Conservation (phyloP, 1,140 invertebrate species). For the Drosophila melanogaster region DNA sequence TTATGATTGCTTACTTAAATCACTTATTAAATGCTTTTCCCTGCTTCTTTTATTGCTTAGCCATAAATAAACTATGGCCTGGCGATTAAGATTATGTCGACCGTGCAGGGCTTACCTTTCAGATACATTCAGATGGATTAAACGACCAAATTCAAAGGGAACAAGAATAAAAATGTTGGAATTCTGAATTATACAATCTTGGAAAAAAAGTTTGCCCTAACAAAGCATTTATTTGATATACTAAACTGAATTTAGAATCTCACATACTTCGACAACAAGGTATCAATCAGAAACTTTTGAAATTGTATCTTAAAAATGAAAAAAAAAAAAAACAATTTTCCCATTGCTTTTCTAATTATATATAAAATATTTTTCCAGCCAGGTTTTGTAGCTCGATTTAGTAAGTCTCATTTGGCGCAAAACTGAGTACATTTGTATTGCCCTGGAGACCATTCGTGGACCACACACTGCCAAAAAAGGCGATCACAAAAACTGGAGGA, state of each 20-base stretch:
- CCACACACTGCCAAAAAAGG: slow-evolving; percentile 40
- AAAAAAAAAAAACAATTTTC: too few relatives aligned
- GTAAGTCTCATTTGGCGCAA: not conserved
- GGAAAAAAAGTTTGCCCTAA: too few relatives aligned
- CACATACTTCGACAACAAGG: too few relatives aligned
- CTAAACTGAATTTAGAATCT: too few relatives aligned
- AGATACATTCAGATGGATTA: slow-evolving; percentile 9
- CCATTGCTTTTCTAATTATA: not conserved
- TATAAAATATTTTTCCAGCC: not conserved
- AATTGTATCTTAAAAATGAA: too few relatives aligned
- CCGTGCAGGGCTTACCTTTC: not conserved
- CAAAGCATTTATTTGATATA: too few relatives aligned
- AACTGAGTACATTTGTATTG: slow-evolving; percentile 27
- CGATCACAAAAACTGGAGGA: slow-evolving; percentile 9
- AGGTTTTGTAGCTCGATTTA: not conserved
- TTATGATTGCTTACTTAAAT: slow-evolving; percentile 71
- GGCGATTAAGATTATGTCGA: slow-evolving; percentile 18
- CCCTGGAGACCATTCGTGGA: slow-evolving; percentile 10
- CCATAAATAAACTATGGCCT: slow-evolving; percentile 39
- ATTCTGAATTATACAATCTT: not conserved
- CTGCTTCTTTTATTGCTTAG: slow-evolving; percentile 37
- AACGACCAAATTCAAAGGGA: slow-evolving; percentile 2
- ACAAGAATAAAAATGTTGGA: slow-evolving; percentile 17
- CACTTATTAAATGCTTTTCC: slow-evolving; percentile 64
- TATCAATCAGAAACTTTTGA: too few relatives aligned